Base-by-base conservation (phyloP, 2,888 invertebrate genomes). In the Chrysotoxum bicinctum region DNA sequence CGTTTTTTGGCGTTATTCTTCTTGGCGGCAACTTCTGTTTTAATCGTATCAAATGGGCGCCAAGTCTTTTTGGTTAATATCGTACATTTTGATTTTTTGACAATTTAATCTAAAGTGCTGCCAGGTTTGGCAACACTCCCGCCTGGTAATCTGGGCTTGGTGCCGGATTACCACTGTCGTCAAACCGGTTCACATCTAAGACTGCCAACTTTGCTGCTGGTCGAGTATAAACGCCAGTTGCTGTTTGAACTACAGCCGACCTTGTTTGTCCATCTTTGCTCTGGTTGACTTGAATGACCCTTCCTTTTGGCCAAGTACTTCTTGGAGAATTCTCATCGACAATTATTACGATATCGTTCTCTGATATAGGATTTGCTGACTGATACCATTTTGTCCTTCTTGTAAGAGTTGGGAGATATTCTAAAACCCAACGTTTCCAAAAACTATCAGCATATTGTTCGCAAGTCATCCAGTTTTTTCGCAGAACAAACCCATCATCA, bases 171-270 rank as follows among this genome's bases (percentile, higher is more conserved):
- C 40, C 60, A 43, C 40, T 40, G 26, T 60, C 37, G 60, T n/a
- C 40, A 60, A 60, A 43, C 60, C 40, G 1, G 2, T 60, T 60
- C 14, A 62, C 40, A 12, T 62, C 40, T 8, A 43, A 26, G 2
- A 40, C 8, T 10, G 56, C 68, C n/a, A 66, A 43, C 14, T 56
- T 56, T 21, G 21, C 64, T 10, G 64, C 45, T 32, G 54, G 56
- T 30, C 43, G 26, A 9, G 21, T 43, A 21, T 54, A 66, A 14
- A 37, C 19, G 3, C 50, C 74, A 2, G 35, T 37, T 9, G 1
- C 23, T 3, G 62, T 54, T 58, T 58, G 70, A 12, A 76, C 56
- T 35, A 56, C 50, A 30, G 66, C 69, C 19, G 64, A 64, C 32
- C 66, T 60, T 26, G 54, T 50, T 43, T 64, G 66, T 0, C 56